Percentiles rank a stretch among this genome's conserved stretches.
Evolutionary conservation across 1,140 invertebrate species (phyloP).

Genomic region (Achroia grisella): DNA sequence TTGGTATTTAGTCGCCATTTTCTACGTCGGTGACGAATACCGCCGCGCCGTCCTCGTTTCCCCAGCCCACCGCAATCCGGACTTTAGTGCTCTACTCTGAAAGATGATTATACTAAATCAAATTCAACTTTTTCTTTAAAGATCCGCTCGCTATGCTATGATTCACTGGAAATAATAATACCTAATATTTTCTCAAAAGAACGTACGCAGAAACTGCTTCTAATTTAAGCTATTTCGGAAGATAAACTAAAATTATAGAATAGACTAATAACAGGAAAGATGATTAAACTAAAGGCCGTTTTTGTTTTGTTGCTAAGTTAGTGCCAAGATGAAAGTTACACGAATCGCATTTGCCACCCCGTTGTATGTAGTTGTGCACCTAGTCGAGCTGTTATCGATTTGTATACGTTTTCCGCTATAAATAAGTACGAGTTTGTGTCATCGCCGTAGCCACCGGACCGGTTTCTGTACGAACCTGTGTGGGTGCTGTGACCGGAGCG

Average conservation of each 20-base stretch:
- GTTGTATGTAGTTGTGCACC: constrained; percentile 33
- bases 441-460: constrained; percentile 41
- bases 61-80: constrained; percentile 41
- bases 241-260: no score
- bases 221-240: constrained; percentile 13
- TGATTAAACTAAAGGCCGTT: neutral
- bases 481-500: constrained; percentile 30
- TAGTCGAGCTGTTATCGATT: constrained; percentile 57
- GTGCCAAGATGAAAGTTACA: constrained; percentile 29
- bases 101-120: constrained; percentile 44
- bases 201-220: constrained; percentile 6
- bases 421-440: constrained; percentile 68
- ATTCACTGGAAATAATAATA: constrained; percentile 64
- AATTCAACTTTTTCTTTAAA: constrained; percentile 30
- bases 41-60: constrained; percentile 60
- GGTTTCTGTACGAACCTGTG: constrained; percentile 50
- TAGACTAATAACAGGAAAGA: no score
- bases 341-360: constrained; percentile 23
- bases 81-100: constrained; percentile 51
- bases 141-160: constrained; percentile 51
- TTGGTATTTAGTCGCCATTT: constrained; percentile 71
- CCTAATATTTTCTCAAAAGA: constrained; percentile 23
- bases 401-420: constrained; percentile 68
- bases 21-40: constrained; percentile 68
- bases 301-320: constrained; percentile 13